Evolutionary conservation across 2,113 vertebrate genomes (phyloP).

Genomic region (Hyaena hyaena): DNA sequence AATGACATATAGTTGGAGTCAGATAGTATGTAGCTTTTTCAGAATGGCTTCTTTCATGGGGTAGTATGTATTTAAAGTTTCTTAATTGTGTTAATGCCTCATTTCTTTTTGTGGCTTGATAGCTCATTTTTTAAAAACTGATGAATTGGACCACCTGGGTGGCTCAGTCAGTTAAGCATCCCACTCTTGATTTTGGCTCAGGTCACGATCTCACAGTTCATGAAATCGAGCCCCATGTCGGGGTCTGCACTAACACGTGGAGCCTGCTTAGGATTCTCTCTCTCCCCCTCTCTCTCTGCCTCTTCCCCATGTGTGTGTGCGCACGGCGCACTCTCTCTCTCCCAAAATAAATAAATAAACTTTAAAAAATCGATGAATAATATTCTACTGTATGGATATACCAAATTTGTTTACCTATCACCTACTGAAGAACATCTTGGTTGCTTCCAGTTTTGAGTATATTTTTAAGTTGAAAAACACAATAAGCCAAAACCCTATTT

Average conservation of each 20-base stretch:
- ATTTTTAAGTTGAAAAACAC: conserved; percentile 22
- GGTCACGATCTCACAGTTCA: too few species aligned
- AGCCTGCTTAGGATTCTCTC: too few species aligned
- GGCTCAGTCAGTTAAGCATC: too few species aligned
- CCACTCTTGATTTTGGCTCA: too few species aligned
- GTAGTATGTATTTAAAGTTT: neutral
- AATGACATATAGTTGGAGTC: neutral
- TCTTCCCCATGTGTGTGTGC: too few species aligned
- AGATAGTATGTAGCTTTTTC: neutral
- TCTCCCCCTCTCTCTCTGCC: too few species aligned
- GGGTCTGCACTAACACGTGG: too few species aligned
- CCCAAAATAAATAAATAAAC: too few species aligned
- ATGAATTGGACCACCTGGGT: too few species aligned
- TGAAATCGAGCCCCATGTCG: too few species aligned
- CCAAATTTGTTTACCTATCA: neutral
- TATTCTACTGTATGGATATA: neutral
- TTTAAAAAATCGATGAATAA: neutral
- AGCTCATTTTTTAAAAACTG: neutral
- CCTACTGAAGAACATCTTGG: neutral
- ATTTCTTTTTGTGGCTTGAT: conserved; percentile 17
- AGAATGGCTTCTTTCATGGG: neutral
- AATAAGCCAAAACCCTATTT: conserved; percentile 9
- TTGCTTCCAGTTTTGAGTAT: neutral
- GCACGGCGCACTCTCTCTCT: too few species aligned
- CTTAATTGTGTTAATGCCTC: neutral